Percentiles rank a stretch among this genome's conserved stretches.
Evolutionary conservation across 1,140 invertebrate species (phyloP).

Genomic region (Rhynchophorus ferrugineus): DNA sequence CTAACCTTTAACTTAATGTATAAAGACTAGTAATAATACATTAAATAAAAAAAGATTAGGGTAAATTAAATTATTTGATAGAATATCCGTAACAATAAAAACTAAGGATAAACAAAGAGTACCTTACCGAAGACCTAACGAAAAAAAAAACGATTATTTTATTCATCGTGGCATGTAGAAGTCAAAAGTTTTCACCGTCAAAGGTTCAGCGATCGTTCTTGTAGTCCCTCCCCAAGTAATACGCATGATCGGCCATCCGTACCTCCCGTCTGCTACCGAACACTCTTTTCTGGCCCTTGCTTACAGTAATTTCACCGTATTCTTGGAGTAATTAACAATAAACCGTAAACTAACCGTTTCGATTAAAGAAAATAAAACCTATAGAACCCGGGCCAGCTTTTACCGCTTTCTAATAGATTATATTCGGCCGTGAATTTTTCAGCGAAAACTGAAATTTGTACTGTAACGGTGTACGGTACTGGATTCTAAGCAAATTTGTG

Average conservation of each 20-base stretch:
- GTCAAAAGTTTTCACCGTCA: slow-evolving; percentile 4
- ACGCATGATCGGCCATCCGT: slow-evolving; percentile 10
- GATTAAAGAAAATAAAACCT: not conserved
- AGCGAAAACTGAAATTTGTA: too few relatives aligned
- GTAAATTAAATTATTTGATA: too few relatives aligned
- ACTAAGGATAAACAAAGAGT: too few relatives aligned
- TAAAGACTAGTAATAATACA: too few relatives aligned
- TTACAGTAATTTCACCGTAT: slow-evolving; percentile 4
- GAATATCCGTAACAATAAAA: too few relatives aligned
- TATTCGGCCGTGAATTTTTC: too few relatives aligned
- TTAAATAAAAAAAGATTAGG: too few relatives aligned
- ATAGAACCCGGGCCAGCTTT: not conserved
- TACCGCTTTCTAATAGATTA: not conserved
- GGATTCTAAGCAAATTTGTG: too few relatives aligned
- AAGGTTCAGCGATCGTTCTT: slow-evolving; percentile 1
- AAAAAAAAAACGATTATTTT: not conserved
- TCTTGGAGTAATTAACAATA: slow-evolving; percentile 3
- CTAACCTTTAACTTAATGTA: too few relatives aligned
- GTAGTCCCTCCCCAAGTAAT: slow-evolving; percentile 1
- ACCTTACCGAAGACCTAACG: not conserved
- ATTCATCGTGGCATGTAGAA: not conserved
- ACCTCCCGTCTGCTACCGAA: slow-evolving; percentile 7
- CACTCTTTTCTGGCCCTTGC: slow-evolving; percentile 4
- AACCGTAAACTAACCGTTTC: slow-evolving; percentile 5
- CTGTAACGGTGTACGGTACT: too few relatives aligned